Base-by-base conservation (phyloP, 2,797 vertebrate genomes). In the Melanogrammus aeglefinus region DNA sequence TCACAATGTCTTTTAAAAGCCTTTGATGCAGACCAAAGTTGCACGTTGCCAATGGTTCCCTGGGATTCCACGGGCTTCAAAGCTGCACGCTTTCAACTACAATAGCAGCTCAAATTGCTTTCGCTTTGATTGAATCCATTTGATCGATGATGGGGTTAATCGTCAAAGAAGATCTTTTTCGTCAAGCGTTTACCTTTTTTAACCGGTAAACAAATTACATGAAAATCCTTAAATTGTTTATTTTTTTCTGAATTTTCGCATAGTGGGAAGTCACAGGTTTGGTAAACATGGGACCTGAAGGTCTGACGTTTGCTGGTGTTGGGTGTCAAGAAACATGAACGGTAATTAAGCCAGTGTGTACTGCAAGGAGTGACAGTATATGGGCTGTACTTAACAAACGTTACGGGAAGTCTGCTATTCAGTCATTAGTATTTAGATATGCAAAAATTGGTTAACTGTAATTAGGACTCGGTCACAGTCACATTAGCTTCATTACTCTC, bases 11-110 rank as follows among this genome's bases (percentile, higher is more conserved):
- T 27, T 24, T 27, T 27, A 24, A 69, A n/a, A 69, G 63, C 63
- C 63, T 69, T 69, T 69, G 63, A 69, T 27, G 63, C n/a, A 10
- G 63, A 69, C 63, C 24, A 69, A 69, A 69, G 63, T 69, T 69
- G 63, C 63, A 13, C n/a, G 3, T 69, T 27, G 63, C 63, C 24
- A 69, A 27, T n/a, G 6, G 24, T 69, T 69, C n/a, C 63, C 63
- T 63, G n/a, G 63, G n/a, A 69, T n/a, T 63, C 57, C 57, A 3
- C 57, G 1, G 63, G 63, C 63, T 69, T 27, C 63, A 69, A 69
- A 69, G 63, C 24, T 24, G 63, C 12, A 13, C 9, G 0, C 63
- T 69, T 27, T 69, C 63, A 69, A 69, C 63, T 27, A 27, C 8
- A 69, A 16, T 27, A 24, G 63, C 63, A 69, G 63, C 63, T 27